These are phyloP conservation scores for Periplaneta americana DNA, from an alignment of 1,140 invertebrate genomes.

Conservation along the genomic window DNA sequence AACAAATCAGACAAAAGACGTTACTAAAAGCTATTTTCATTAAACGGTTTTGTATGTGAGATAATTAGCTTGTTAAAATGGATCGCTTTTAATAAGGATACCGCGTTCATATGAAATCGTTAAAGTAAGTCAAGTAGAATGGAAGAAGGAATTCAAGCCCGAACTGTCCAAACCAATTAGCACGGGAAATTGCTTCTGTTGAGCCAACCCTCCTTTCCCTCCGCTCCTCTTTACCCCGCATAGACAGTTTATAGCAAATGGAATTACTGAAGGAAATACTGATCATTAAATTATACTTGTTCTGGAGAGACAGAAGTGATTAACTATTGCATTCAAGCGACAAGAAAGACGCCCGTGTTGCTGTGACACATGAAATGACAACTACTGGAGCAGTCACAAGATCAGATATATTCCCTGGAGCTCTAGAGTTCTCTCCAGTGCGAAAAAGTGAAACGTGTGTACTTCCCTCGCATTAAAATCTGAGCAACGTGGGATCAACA, in stretches of 20 bases:
- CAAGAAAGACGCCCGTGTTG: background rate
- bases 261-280: background rate
- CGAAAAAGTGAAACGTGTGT: too few relatives aligned
- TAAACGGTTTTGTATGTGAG: background rate
- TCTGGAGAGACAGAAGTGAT: background rate
- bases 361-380: background rate
- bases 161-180: background rate
- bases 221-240: background rate
- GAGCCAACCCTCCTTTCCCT: background rate
- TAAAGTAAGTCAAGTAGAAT: background rate
- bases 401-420: too few relatives aligned
- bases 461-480: too few relatives aligned
- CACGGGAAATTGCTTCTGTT: background rate
- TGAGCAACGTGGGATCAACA: too few relatives aligned
- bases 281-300: background rate
- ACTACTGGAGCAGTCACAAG: too few relatives aligned
- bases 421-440: too few relatives aligned
- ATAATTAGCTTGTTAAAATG: background rate
- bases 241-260: background rate
- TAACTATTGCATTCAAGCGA: background rate
- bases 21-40: background rate
- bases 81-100: background rate
- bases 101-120: background rate
- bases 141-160: background rate
- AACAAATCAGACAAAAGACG: background rate